These are phyloP conservation scores for Amazona guildingii DNA, from an alignment of 2,113 vertebrate genomes.

Conservation along the genomic window DNA sequence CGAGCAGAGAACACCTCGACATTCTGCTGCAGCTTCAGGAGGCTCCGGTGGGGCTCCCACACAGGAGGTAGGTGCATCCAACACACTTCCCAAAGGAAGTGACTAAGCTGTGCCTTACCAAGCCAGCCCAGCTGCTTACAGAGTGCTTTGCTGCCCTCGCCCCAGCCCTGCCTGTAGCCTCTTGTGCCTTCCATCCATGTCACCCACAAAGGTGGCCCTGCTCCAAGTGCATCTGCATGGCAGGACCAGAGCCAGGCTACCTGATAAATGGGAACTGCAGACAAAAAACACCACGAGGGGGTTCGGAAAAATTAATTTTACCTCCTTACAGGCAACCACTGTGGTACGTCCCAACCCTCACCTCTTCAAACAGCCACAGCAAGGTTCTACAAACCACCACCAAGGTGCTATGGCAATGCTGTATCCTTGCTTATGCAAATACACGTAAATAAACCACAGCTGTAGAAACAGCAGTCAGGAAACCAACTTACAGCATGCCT, in stretches of 20 bases:
- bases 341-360: rapidly evolving
- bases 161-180: not conserved
- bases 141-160: not conserved
- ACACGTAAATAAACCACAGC: not conserved
- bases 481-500: rapidly evolving
- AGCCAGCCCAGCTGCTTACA: not conserved
- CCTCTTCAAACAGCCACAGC: rapidly evolving
- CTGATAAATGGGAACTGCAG: not conserved
- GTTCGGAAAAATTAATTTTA: not conserved
- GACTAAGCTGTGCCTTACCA: not conserved
- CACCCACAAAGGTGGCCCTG: not conserved
- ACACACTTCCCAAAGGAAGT: not conserved
- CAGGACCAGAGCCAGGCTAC: not conserved
- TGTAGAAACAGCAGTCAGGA: not conserved
- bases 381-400: not conserved
- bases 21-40: rapidly evolving
- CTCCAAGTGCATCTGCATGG: rapidly evolving
- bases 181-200: not conserved
- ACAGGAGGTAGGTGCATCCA: not conserved
- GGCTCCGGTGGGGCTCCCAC: not conserved
- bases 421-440: not conserved
- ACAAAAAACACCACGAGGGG: rapidly evolving
- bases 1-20: rapidly evolving
- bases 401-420: rapidly evolving
- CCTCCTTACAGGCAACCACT: not conserved